Evolutionary conservation across 2,888 invertebrate genomes (phyloP).

Genomic region (Elmis aenea): DNA sequence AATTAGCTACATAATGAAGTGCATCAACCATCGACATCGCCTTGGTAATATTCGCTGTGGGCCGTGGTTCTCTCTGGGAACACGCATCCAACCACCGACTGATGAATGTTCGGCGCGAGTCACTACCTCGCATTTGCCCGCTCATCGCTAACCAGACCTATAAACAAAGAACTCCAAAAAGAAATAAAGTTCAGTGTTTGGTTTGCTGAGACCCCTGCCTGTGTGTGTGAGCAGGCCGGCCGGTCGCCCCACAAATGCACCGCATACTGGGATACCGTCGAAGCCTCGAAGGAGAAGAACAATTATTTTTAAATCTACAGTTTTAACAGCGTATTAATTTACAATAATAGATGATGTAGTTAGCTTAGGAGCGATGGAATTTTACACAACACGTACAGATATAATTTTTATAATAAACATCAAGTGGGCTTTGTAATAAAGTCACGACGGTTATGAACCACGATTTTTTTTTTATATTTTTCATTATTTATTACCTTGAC

Average conservation of each 20-base stretch:
- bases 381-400: no score
- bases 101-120: slow-evolving; percentile 12
- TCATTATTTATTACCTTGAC: no score
- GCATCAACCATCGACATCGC: background rate
- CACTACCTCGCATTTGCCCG: slow-evolving; percentile 18
- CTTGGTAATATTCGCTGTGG: no score
- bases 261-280: slow-evolving; percentile 1
- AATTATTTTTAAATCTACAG: no score
- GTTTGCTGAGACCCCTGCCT: slow-evolving; percentile 29
- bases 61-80: slow-evolving; percentile 7
- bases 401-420: no score
- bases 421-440: no score
- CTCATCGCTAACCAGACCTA: slow-evolving; percentile 29
- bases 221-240: slow-evolving; percentile 23
- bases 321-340: no score
- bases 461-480: no score
- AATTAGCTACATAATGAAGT: slow-evolving; percentile 7
- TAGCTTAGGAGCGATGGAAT: no score
- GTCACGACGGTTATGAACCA: no score
- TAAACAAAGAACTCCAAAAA: slow-evolving; percentile 31
- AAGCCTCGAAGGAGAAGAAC: background rate
- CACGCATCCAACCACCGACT: slow-evolving; percentile 6
- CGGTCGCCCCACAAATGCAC: slow-evolving; percentile 16
- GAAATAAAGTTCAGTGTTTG: slow-evolving; percentile 30
- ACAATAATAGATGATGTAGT: no score